Conservation (phyloP, 2,113 vertebrate species). For the Cairina moschata region DNA sequence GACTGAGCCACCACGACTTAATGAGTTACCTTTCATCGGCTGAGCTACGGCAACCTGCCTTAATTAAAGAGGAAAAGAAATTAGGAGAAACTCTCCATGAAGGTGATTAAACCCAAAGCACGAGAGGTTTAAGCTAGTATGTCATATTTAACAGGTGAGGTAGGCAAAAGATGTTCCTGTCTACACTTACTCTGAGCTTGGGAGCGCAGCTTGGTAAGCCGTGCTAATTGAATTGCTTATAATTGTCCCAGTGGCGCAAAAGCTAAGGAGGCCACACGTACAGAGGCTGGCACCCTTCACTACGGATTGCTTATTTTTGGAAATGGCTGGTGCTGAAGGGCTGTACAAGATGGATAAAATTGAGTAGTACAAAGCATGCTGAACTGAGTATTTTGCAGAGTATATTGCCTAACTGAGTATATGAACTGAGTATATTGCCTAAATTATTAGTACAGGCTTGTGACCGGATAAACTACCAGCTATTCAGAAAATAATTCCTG, state of each 20-base stretch:
- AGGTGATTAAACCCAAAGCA: background rate
- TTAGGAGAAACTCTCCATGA: background rate
- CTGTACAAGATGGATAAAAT: background rate
- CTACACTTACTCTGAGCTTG: background rate
- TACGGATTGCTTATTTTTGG: background rate
- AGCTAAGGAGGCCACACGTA: background rate
- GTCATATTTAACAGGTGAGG: background rate
- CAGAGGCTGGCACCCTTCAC: background rate
- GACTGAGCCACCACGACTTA: background rate
- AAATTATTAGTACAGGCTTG: background rate
- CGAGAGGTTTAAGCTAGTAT: background rate
- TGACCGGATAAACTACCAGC: background rate
- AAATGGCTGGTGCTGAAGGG: background rate
- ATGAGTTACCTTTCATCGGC: background rate
- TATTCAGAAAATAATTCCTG: background rate
- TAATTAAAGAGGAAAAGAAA: slow-evolving; percentile 12
- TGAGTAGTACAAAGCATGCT: background rate
- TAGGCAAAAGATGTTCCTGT: background rate
- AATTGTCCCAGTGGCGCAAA: background rate
- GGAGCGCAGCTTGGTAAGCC: background rate
- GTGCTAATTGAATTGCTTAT: background rate
- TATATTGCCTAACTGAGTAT: background rate
- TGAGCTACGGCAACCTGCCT: background rate
- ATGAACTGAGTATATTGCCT: background rate
- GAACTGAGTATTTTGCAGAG: background rate